A percentile compares a stretch with the other conserved stretches of the same genome.
phyloP scores from a whole-genome alignment of 2,888 invertebrate genomes.

The Agriopis aurantiaria region DNA sequence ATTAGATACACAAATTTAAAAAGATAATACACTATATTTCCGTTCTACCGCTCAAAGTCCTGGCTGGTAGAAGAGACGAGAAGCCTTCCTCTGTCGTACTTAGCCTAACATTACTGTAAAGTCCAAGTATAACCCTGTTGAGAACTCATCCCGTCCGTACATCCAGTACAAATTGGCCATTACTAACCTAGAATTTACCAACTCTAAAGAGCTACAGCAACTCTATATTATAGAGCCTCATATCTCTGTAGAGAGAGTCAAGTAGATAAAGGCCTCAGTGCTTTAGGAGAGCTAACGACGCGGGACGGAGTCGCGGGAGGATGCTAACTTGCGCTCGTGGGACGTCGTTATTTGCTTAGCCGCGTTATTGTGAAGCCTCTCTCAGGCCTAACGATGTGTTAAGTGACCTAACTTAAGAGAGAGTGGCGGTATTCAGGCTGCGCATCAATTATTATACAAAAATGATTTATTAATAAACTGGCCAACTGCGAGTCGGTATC shows the following conservation, averaged over 20 bases:
- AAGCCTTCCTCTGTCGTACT: neutral
- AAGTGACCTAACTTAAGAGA: conserved; percentile 15
- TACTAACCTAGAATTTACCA: conserved; percentile 3
- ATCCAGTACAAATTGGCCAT: conserved; percentile 18
- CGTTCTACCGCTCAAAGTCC: too few species aligned
- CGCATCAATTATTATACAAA: neutral
- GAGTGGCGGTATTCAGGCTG: neutral
- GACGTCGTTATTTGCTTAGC: conserved; percentile 26
- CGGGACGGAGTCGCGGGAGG: conserved; percentile 23
- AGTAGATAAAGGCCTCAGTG: conserved; percentile 18
- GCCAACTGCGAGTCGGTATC: too few species aligned
- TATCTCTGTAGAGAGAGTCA: conserved; percentile 5
- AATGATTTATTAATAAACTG: neutral
- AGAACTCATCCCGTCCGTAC: conserved; percentile 6
- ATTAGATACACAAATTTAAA: too few species aligned
- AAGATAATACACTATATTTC: too few species aligned
- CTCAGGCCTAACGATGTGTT: conserved; percentile 30
- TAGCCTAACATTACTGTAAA: neutral
- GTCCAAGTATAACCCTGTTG: conserved; percentile 4
- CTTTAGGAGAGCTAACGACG: conserved; percentile 27
- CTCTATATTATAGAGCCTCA: conserved; percentile 4
- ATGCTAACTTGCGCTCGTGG: conserved; percentile 19
- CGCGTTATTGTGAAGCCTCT: conserved; percentile 26
- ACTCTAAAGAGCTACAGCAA: neutral
- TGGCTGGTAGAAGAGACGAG: too few species aligned